Percentiles rank a stretch among this genome's conserved stretches.
These are phyloP conservation scores for Urechis unicinctus DNA, from an alignment of 2,888 invertebrate genomes.

Conservation along the genomic window DNA sequence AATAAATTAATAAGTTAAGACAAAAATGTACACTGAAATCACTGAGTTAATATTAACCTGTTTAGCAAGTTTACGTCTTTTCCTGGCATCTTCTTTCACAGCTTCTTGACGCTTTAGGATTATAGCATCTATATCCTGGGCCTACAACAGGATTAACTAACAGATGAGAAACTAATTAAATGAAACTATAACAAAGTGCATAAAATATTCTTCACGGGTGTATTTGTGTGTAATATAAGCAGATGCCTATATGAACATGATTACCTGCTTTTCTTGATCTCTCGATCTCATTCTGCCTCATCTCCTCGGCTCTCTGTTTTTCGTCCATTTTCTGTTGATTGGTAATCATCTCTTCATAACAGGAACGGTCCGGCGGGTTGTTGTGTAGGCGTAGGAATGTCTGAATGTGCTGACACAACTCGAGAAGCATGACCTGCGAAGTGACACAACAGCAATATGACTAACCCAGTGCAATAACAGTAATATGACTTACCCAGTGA, in stretches of 20 bases:
- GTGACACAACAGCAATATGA: no score
- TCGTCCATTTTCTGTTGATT: slow-evolving; percentile 56
- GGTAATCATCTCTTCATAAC: slow-evolving; percentile 84
- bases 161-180: no score
- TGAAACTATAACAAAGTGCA: no score
- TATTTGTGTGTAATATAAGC: no score
- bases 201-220: no score
- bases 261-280: slow-evolving; percentile 34
- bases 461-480: no score
- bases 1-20: no score
- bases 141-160: slow-evolving; percentile 23
- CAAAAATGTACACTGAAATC: neutral
- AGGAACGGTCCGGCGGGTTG: slow-evolving; percentile 73
- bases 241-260: neutral
- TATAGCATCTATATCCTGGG: slow-evolving; percentile 59
- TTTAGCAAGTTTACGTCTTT: slow-evolving; percentile 32
- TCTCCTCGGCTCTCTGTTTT: slow-evolving; percentile 28
- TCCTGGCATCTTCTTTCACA: slow-evolving; percentile 63
- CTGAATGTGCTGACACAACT: neutral
- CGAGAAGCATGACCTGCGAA: neutral
- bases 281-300: slow-evolving; percentile 28
- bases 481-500: no score
- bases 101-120: slow-evolving; percentile 73
- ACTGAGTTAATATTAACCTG: no score
- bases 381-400: slow-evolving; percentile 74